phyloP scores from a whole-genome alignment of 2,888 invertebrate genomes.

The Sipha maydis region DNA sequence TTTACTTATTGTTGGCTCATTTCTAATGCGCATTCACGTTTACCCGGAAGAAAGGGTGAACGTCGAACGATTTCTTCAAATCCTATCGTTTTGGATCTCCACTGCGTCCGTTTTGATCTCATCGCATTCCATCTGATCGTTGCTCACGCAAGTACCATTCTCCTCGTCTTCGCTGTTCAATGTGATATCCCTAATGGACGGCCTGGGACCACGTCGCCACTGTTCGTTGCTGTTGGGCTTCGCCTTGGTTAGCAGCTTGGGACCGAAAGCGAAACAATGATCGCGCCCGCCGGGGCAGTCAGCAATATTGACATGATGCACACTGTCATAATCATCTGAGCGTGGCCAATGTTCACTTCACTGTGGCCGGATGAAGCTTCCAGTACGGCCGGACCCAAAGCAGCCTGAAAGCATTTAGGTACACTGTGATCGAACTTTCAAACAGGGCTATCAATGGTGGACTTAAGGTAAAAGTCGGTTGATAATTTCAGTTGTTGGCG shows the following conservation, averaged over 20 bases:
- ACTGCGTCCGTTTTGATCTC: background rate
- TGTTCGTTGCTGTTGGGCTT: constrained; percentile 70
- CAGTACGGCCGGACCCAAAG: constrained; percentile 81
- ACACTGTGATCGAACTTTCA: too few relatives aligned
- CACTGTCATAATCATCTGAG: constrained; percentile 78
- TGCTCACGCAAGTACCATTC: constrained; percentile 70
- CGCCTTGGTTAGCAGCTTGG: constrained; percentile 81
- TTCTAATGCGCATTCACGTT: background rate
- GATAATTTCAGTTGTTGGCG: too few relatives aligned
- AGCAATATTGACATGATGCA: constrained; percentile 85
- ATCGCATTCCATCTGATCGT: constrained; percentile 32
- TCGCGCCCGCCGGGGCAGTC: constrained; percentile 86
- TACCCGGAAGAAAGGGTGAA: too few relatives aligned
- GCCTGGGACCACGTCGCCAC: constrained; percentile 83
- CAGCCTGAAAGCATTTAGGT: constrained; percentile 73
- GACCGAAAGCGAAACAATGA: constrained; percentile 82
- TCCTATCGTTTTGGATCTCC: constrained; percentile 15
- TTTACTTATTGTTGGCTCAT: background rate
- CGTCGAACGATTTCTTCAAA: background rate
- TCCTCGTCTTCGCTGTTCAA: constrained; percentile 70
- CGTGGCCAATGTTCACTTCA: constrained; percentile 71
- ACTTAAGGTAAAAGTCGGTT: too few relatives aligned
- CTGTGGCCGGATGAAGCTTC: constrained; percentile 72
- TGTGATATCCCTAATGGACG: constrained; percentile 86
- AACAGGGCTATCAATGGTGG: too few relatives aligned